phyloP scores from a whole-genome alignment of 2,797 vertebrate genomes.

The Chiloscyllium punctatum region DNA sequence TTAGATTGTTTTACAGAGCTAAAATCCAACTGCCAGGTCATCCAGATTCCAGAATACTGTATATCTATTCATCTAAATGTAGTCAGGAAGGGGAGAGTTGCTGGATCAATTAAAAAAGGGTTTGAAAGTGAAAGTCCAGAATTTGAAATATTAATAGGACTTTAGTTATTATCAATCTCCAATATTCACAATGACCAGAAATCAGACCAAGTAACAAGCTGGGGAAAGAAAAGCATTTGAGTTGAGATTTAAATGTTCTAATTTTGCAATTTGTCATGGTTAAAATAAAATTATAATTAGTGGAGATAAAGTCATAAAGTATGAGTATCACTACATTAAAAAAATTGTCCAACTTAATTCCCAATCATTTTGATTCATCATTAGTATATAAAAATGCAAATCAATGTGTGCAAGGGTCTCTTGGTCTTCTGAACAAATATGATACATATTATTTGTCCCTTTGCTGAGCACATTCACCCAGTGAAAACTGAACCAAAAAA shows the following conservation, averaged over 20 bases:
- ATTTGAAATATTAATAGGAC: background rate
- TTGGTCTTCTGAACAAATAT: background rate
- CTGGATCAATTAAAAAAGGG: background rate
- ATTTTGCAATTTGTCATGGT: background rate
- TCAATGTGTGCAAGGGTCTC: background rate
- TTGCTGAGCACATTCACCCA: background rate
- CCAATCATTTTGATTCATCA: background rate
- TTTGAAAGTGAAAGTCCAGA: background rate
- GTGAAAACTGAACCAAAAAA: background rate
- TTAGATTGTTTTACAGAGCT: background rate
- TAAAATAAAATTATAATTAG: background rate
- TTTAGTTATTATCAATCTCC: background rate
- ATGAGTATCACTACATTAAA: background rate
- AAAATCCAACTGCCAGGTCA: background rate
- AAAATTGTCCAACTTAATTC: background rate
- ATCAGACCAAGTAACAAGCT: background rate
- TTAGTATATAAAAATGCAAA: background rate
- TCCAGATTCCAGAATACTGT: background rate
- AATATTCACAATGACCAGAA: background rate
- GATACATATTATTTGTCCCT: background rate
- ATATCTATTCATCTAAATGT: background rate
- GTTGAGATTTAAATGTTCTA: background rate
- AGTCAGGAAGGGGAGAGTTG: background rate
- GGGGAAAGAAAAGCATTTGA: background rate
- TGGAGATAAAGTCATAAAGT: background rate